phyloP scores from a whole-genome alignment of 2,113 vertebrate species.

The Albula goreensis region DNA sequence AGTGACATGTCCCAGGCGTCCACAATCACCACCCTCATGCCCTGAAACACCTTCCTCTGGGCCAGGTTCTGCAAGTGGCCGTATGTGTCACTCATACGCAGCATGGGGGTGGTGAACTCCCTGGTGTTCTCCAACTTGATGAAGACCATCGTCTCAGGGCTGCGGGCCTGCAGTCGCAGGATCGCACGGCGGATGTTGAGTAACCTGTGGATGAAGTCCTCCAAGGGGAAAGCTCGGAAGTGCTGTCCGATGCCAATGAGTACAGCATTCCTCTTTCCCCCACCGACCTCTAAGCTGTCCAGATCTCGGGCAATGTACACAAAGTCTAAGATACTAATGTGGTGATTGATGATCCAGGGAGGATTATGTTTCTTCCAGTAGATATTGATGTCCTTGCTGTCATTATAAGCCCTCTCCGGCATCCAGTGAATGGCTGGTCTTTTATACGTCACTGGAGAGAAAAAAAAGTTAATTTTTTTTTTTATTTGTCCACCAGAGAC shows the following conservation, averaged over 20 bases:
- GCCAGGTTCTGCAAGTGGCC: constrained; percentile 7
- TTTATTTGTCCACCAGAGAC: too few relatives aligned
- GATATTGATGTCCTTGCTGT: neutral
- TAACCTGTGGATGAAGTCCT: constrained; percentile 33
- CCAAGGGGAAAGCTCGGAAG: constrained; percentile 37
- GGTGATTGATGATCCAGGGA: neutral
- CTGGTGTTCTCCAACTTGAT: constrained; percentile 41
- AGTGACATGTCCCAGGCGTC: constrained; percentile 2
- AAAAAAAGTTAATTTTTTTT: neutral
- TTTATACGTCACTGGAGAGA: neutral
- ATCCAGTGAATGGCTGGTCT: neutral
- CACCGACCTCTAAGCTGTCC: neutral
- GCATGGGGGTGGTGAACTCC: constrained; percentile 6
- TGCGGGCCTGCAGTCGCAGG: constrained; percentile 25
- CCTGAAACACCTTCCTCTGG: neutral
- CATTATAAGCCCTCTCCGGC: neutral
- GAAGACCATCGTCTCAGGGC: constrained; percentile 33
- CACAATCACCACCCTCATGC: neutral
- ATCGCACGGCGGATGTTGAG: constrained; percentile 37
- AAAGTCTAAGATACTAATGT: neutral
- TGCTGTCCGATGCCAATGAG: constrained; percentile 38
- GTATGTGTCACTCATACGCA: constrained; percentile 35
- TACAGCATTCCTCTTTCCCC: constrained; percentile 17
- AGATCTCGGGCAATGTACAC: neutral
- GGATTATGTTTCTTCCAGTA: constrained; percentile 8